Base-by-base conservation (phyloP, 2,888 invertebrate genomes). In the Thelaira solivaga region DNA sequence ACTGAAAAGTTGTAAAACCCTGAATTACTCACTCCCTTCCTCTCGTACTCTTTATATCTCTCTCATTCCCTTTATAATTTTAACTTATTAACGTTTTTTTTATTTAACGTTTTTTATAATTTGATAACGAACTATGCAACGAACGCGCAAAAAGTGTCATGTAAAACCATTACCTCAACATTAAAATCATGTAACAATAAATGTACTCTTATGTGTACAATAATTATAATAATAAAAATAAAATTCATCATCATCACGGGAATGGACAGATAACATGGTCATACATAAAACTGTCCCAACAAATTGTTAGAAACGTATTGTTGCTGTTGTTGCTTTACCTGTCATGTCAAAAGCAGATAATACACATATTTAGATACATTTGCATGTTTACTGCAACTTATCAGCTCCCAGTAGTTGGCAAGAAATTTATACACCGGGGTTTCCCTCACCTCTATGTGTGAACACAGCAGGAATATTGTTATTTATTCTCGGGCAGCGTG, bases 161-260 rank as follows among this genome's bases (percentile, higher is more conserved):
- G 76, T 77, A 62, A 72, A 69, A 64, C 65, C 51, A 67, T 72
- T 67, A 72, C 76, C 62, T 76, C 72, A 72, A 67, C 59, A 69
- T 59, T 61, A 61, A 67, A 73, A 68, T 64, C 55, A 49, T 69
- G 69, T 49, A 61, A 51, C 59, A 69, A 61, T 61, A 51, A 75
- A 61, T 59, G n/a, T 22, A n/a, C n/a, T n/a, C n/a, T n/a, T n/a
- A 2, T 73, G 11, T 55, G 26, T 18, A n/a, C 8, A 65, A 13
- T 2, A 45, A 47, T n/a, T n/a, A n/a, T n/a, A 65, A 59, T 61
- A 47, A 20, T 24, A 45, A 64, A 29, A 31, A 53, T 6, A 62
- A 69, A 62, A 64, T 47, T 39, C 47, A 53, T 61, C 71, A 71
- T 51, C 53, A 36, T 24, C 53, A 64, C 7, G 31, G 51, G 29